Conservation (phyloP, 2,888 invertebrate species). For the Apoderus coryli region DNA sequence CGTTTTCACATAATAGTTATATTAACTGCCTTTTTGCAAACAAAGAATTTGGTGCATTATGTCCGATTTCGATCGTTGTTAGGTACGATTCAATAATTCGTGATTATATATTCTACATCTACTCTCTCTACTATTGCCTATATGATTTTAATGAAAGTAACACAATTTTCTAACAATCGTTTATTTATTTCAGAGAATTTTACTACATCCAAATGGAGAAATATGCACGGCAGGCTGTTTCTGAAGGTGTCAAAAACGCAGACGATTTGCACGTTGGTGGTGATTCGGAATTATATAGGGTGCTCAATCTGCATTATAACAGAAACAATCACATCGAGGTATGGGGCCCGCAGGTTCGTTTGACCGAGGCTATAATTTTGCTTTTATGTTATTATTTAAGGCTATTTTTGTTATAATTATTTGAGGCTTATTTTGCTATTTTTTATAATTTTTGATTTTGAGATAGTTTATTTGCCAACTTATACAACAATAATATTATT, state of each 20-base stretch:
- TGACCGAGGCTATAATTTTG: slow-evolving; percentile 30
- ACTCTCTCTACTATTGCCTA: no score
- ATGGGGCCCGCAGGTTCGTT: slow-evolving; percentile 53
- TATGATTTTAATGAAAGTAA: no score
- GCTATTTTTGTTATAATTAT: no score
- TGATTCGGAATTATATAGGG: slow-evolving; percentile 95
- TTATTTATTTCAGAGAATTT: slow-evolving; percentile 75
- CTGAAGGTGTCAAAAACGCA: slow-evolving; percentile 85
- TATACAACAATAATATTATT: slow-evolving; percentile 1
- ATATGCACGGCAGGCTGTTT: slow-evolving; percentile 94
- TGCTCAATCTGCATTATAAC: slow-evolving; percentile 97
- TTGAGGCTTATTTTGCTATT: no score
- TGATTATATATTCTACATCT: no score
- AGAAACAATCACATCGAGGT: slow-evolving; percentile 94
- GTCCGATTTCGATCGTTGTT: no score
- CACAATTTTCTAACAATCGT: no score
- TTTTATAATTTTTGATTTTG: slow-evolving; percentile 7
- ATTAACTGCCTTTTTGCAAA: no score
- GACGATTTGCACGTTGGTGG: slow-evolving; percentile 89
- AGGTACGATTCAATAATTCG: no score
- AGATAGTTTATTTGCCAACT: background rate
- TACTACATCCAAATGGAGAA: slow-evolving; percentile 99
- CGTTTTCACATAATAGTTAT: no score
- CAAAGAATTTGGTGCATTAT: no score
- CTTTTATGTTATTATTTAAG: no score